Conservation (phyloP, 2,888 invertebrate genomes). For the Aphidius colemani region DNA sequence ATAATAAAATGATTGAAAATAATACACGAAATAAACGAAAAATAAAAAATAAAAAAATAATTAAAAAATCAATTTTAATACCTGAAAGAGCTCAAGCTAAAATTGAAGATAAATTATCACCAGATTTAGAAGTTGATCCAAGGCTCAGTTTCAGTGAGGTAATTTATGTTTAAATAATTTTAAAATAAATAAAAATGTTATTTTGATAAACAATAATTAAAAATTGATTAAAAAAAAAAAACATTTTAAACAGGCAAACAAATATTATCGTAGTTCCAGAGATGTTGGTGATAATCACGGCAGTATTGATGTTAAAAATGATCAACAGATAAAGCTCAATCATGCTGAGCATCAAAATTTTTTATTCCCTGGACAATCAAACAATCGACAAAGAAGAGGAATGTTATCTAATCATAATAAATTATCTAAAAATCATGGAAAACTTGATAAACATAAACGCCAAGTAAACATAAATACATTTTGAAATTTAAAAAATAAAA, state of each 20-base stretch:
- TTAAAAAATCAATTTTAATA: constrained; percentile 29
- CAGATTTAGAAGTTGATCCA: no score
- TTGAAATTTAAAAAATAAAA: not conserved
- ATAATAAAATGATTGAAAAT: constrained; percentile 30
- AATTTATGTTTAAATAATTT: not conserved
- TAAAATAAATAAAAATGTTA: no score
- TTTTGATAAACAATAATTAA: not conserved
- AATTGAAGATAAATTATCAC: constrained; percentile 31
- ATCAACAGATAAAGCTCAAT: not conserved
- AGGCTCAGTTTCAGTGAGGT: no score
- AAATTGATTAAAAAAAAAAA: not conserved
- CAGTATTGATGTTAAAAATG: constrained; percentile 3
- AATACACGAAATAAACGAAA: constrained; percentile 11
- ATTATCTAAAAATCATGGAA: constrained; percentile 3
- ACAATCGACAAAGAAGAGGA: not conserved
- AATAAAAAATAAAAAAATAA: constrained; percentile 20
- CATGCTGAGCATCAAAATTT: constrained; percentile 5
- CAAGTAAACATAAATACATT: constrained; percentile 4
- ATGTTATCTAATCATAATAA: not conserved
- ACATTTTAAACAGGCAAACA: constrained; percentile 11
- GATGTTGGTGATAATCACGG: not conserved
- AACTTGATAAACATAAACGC: constrained; percentile 6
- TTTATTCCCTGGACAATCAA: constrained; percentile 11
- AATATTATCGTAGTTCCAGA: constrained; percentile 13
- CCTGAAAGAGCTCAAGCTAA: constrained; percentile 32